These are phyloP conservation scores for Otus scops DNA, from an alignment of 2,797 vertebrate genomes.

Conservation along the genomic window DNA sequence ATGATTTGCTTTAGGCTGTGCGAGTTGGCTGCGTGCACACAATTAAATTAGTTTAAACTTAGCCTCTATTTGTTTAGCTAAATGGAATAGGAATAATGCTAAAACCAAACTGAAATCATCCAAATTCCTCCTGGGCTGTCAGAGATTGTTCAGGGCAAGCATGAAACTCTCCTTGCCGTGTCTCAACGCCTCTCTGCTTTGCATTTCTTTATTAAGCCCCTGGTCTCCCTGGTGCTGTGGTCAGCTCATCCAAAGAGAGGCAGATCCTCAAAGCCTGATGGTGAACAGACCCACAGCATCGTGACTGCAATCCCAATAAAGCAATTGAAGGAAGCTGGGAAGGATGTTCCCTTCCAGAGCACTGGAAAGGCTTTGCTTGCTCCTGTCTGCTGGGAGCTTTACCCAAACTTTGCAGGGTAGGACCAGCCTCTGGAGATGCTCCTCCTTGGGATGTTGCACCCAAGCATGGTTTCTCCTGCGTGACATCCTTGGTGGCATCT, in stretches of 20 bases:
- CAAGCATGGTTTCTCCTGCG: neutral
- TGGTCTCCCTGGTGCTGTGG: neutral
- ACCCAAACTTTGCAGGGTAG: neutral
- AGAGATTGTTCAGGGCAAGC: neutral
- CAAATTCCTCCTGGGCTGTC: neutral
- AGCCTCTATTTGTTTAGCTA: slow-evolving; percentile 37
- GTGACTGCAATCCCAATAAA: neutral
- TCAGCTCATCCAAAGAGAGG: neutral
- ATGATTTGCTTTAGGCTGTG: neutral
- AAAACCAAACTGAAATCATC: neutral
- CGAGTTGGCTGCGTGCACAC: neutral
- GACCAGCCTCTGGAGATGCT: neutral
- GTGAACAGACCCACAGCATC: fast-evolving
- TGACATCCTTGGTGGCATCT: neutral
- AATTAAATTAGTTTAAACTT: slow-evolving; percentile 12
- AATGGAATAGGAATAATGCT: slow-evolving; percentile 31
- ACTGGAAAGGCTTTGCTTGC: neutral
- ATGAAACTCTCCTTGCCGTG: fast-evolving
- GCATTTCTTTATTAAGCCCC: neutral
- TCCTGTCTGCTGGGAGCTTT: neutral
- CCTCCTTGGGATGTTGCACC: neutral
- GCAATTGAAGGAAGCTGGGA: neutral
- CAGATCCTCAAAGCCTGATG: neutral
- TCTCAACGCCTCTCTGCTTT: neutral
- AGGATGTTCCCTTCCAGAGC: neutral